These are phyloP conservation scores for Masnerella sp. DNA, from an alignment of 2,888 invertebrate species.

Conservation along the genomic window DNA sequence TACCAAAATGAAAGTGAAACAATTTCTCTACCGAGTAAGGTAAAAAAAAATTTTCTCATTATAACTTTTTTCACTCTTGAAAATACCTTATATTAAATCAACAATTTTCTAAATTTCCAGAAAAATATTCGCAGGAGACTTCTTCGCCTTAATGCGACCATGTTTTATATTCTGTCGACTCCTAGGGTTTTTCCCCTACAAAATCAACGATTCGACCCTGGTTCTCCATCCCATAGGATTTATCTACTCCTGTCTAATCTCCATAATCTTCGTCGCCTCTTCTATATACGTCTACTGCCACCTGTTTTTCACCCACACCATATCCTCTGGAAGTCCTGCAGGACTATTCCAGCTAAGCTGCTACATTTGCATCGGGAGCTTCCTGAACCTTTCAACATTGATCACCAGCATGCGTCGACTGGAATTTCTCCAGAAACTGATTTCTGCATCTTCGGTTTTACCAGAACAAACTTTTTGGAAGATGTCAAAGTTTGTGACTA, in stretches of 20 bases:
- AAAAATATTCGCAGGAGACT: constrained; percentile 66
- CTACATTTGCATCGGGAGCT: constrained; percentile 32
- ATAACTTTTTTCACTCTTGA: too few species aligned
- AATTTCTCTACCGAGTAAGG: too few species aligned
- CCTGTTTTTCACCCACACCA: not conserved
- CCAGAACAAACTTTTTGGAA: constrained; percentile 53
- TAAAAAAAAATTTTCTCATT: too few species aligned
- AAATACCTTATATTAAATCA: too few species aligned
- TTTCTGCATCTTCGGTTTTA: constrained; percentile 57
- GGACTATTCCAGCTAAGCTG: constrained; percentile 22
- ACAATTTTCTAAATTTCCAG: constrained; percentile 11
- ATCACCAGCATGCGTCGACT: constrained; percentile 51
- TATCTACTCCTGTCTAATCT: constrained; percentile 58
- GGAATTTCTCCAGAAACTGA: constrained; percentile 61
- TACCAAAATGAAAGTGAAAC: too few species aligned
- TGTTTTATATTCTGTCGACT: constrained; percentile 62
- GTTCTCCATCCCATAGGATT: constrained; percentile 56
- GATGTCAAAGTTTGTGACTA: constrained; percentile 62
- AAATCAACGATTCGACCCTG: constrained; percentile 49
- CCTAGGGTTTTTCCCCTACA: constrained; percentile 66
- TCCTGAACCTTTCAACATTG: constrained; percentile 46
- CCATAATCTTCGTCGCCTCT: constrained; percentile 19
- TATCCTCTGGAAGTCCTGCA: constrained; percentile 18
- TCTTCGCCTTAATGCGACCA: constrained; percentile 63
- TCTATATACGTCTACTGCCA: constrained; percentile 29